Conservation (phyloP, 1,140 invertebrate genomes). For the Megalopta genalis region DNA sequence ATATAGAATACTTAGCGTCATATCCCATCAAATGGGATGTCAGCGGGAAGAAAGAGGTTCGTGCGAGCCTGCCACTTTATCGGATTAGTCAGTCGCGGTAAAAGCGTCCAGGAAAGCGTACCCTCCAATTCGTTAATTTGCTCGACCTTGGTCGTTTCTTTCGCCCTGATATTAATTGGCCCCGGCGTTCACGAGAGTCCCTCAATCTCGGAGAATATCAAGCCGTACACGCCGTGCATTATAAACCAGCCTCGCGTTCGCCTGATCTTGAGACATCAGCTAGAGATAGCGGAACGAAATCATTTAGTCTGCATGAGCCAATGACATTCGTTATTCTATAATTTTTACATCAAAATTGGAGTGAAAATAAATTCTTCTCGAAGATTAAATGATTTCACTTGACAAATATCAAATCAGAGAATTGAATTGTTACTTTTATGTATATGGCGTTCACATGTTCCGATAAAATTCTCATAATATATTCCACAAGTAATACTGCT, state of each 20-base stretch:
- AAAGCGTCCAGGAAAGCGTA: conserved; percentile 63
- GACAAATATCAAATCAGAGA: no score
- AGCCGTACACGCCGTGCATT: conserved; percentile 42
- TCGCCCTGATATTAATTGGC: conserved; percentile 68
- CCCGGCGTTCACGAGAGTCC: conserved; percentile 42
- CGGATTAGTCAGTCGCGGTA: conserved; percentile 71
- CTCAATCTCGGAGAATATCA: conserved; percentile 41
- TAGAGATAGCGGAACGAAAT: not conserved
- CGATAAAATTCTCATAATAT: no score
- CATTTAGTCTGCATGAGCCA: not conserved
- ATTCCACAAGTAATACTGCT: no score
- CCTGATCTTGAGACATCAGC: not conserved
- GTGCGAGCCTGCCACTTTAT: conserved; percentile 73
- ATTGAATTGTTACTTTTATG: no score
- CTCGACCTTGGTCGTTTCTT: conserved; percentile 64
- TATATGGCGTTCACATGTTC: no score
- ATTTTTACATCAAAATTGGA: no score
- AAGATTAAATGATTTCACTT: no score
- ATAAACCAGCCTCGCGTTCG: conserved; percentile 19
- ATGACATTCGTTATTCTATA: no score
- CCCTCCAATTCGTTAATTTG: conserved; percentile 72
- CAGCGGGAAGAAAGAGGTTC: conserved; percentile 65
- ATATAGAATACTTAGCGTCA: conserved; percentile 69
- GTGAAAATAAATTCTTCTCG: no score
- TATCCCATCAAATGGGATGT: conserved; percentile 68